phyloP scores from a whole-genome alignment of 37 sponge, comb jelly and placozoan species.

The Halichondria panicea region DNA sequence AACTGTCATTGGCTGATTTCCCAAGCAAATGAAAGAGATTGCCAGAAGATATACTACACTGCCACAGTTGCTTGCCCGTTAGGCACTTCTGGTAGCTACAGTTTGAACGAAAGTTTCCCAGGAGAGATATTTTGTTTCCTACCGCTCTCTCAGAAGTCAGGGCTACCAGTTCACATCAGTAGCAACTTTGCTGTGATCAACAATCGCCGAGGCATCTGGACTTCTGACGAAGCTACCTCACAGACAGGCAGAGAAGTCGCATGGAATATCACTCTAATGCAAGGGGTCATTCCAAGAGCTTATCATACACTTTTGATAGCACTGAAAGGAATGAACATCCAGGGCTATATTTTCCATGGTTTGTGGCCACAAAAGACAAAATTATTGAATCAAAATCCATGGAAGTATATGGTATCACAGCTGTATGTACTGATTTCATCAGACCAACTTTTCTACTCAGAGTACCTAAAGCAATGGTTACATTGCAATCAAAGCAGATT shows the following conservation, averaged over 20 bases:
- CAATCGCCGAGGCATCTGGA: slow-evolving; percentile 76
- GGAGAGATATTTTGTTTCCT: slow-evolving; percentile 58
- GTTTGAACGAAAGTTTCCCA: neutral
- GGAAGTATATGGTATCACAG: neutral
- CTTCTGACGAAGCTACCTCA: slow-evolving; percentile 3
- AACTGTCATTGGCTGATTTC: no score
- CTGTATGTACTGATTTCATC: slow-evolving; percentile 6
- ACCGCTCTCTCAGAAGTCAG: slow-evolving; percentile 43
- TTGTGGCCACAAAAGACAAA: slow-evolving; percentile 39
- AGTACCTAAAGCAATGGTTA: slow-evolving; percentile 15
- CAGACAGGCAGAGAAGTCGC: slow-evolving; percentile 3
- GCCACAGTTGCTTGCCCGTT: slow-evolving; percentile 44
- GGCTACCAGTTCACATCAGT: slow-evolving; percentile 75
- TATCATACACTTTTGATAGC: slow-evolving; percentile 17
- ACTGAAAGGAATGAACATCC: slow-evolving; percentile 17
- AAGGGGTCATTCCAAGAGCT: slow-evolving; percentile 34
- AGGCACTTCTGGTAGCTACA: no score
- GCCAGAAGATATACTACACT: slow-evolving; percentile 1
- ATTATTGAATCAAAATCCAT: slow-evolving; percentile 28
- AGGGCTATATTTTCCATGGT: slow-evolving; percentile 29
- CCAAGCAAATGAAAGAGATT: no score
- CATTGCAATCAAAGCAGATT: slow-evolving; percentile 8
- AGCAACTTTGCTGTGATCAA: slow-evolving; percentile 65
- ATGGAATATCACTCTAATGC: slow-evolving; percentile 53
- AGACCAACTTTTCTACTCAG: slow-evolving; percentile 35